Conservation (phyloP, 2,888 invertebrate species). For the Hanleya hanleyi region DNA sequence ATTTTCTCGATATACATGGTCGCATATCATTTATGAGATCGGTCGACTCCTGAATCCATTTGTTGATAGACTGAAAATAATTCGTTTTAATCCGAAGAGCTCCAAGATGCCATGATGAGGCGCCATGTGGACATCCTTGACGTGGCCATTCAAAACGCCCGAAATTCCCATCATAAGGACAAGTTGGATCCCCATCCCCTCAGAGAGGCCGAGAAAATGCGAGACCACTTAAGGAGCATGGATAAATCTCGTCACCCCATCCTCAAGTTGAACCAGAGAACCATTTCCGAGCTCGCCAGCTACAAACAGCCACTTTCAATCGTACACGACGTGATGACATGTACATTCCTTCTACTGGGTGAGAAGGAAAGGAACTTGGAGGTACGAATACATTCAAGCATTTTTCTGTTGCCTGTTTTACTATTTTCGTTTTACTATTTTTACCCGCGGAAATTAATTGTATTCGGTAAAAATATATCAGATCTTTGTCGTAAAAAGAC, state of each 20-base stretch:
- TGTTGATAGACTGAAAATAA: too few relatives aligned
- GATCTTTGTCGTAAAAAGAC: too few relatives aligned
- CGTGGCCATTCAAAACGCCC: constrained; percentile 38
- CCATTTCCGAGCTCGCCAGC: constrained; percentile 55
- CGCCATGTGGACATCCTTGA: constrained; percentile 34
- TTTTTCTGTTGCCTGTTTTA: too few relatives aligned
- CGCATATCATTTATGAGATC: too few relatives aligned
- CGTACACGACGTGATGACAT: constrained; percentile 49
- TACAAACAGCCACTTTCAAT: constrained; percentile 48
- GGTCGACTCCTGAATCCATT: too few relatives aligned
- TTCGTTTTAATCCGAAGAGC: constrained; percentile 26
- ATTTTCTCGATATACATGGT: too few relatives aligned
- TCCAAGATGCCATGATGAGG: constrained; percentile 38
- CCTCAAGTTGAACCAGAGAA: constrained; percentile 46
- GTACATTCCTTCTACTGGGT: constrained; percentile 53
- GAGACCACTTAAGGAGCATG: constrained; percentile 25
- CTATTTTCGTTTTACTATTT: too few relatives aligned
- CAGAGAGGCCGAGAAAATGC: constrained; percentile 28
- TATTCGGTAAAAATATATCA: too few relatives aligned
- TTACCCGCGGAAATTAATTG: too few relatives aligned
- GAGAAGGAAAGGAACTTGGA: constrained; percentile 31
- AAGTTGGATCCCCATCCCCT: constrained; percentile 33
- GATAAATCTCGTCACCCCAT: constrained; percentile 40
- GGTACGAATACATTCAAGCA: too few relatives aligned
- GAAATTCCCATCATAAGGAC: constrained; percentile 32